Conservation (phyloP, 2,888 invertebrate genomes). For the Rhopalosiphum nymphaeae region DNA sequence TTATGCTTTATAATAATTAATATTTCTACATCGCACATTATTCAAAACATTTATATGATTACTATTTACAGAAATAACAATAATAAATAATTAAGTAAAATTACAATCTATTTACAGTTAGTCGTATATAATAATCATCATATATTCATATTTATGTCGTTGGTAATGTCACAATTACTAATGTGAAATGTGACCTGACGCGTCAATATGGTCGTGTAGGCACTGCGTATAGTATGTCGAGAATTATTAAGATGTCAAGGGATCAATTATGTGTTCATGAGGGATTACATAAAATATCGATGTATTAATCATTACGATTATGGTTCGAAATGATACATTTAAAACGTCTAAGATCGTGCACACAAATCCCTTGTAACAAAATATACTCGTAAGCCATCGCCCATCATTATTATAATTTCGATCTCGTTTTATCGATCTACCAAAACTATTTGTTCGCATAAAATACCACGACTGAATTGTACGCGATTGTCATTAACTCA, state of each 20-base stretch:
- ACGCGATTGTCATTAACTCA: neutral
- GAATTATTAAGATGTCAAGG: neutral
- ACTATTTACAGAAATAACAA: neutral
- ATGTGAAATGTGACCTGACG: neutral
- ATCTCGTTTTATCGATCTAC: neutral
- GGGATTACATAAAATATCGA: neutral
- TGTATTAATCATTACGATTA: neutral
- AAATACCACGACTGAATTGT: neutral
- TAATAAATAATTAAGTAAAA: neutral
- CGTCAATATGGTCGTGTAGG: neutral
- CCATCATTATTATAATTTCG: neutral
- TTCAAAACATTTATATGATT: neutral
- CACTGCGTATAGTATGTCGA: neutral
- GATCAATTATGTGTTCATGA: neutral
- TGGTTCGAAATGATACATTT: neutral
- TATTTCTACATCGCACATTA: neutral
- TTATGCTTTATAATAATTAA: neutral
- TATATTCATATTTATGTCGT: neutral
- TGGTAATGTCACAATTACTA: neutral
- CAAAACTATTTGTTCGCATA: slow-evolving; percentile 14
- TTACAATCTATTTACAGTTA: neutral
- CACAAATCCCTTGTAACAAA: neutral
- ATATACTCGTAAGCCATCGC: neutral
- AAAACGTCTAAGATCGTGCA: neutral
- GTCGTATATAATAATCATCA: neutral